Evolutionary conservation across 2,113 vertebrate species (phyloP).

Genomic region (Equus przewalskii): DNA sequence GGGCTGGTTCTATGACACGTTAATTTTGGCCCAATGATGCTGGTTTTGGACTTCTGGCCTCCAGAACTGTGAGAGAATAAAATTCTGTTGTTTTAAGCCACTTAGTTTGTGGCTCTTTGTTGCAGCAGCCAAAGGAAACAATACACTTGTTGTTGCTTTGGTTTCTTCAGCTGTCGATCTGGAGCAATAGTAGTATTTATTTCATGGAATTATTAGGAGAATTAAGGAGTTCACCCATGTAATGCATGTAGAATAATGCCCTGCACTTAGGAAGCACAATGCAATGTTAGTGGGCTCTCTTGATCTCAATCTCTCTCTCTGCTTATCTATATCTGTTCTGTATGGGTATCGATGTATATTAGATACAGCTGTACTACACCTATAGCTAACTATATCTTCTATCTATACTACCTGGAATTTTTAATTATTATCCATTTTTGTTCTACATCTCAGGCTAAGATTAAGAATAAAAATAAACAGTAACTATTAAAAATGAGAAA

Average conservation of each 20-base stretch:
- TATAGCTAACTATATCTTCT: neutral
- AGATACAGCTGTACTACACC: neutral
- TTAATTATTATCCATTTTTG: neutral
- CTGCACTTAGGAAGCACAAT: neutral
- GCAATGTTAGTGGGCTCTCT: neutral
- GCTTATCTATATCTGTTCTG: neutral
- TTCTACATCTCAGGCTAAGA: neutral
- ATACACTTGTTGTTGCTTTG: neutral
- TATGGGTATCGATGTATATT: neutral
- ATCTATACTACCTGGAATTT: neutral
- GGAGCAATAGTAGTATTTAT: neutral
- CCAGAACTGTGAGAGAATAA: neutral
- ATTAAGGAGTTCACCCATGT: neutral
- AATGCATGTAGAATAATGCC: neutral
- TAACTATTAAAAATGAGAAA: neutral
- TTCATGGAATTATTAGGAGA: neutral
- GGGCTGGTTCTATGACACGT: too few relatives aligned
- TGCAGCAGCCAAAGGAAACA: neutral
- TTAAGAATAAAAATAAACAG: neutral
- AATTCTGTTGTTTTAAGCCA: neutral
- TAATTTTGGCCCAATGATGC: neutral
- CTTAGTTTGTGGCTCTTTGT: neutral
- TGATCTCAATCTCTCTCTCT: neutral
- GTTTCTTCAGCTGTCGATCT: neutral
- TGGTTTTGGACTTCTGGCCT: neutral